These are phyloP conservation scores for Sipha flava DNA, from an alignment of 1,140 invertebrate species.

Conservation along the genomic window DNA sequence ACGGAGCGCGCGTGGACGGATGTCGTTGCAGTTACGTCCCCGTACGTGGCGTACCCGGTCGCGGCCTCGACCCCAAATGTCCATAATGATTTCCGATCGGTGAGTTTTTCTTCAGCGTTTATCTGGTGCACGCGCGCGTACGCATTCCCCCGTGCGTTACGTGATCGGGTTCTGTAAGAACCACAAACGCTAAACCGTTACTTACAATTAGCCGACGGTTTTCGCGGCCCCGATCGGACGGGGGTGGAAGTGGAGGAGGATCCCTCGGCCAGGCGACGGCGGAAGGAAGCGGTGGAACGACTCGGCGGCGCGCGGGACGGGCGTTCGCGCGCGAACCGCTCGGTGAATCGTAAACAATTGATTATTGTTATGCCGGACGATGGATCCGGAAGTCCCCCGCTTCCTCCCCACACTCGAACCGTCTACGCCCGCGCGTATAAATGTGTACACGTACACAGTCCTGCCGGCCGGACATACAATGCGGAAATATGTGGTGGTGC, in stretches of 20 bases:
- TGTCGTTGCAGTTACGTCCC: too few relatives aligned
- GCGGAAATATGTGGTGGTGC: constrained; percentile 1
- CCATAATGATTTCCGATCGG: constrained; percentile 20
- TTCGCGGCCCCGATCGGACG: background rate
- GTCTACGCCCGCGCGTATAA: too few relatives aligned
- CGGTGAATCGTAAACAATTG: constrained; percentile 19
- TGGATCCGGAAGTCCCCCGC: background rate
- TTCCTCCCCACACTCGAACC: too few relatives aligned
- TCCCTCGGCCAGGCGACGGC: too few relatives aligned
- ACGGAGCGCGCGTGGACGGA: too few relatives aligned
- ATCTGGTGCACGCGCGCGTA: background rate
- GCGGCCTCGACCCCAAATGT: constrained; percentile 8
- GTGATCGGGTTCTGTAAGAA: constrained; percentile 2
- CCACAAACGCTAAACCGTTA: background rate
- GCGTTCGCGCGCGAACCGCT: background rate
- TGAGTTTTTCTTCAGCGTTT: background rate
- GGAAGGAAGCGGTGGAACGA: too few relatives aligned
- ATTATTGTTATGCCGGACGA: constrained; percentile 24
- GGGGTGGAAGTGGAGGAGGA: too few relatives aligned
- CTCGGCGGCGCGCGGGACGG: too few relatives aligned
- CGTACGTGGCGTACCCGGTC: too few relatives aligned
- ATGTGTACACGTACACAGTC: too few relatives aligned
- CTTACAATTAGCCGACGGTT: background rate
- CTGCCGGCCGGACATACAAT: background rate
- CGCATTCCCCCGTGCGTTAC: background rate